phyloP scores from a whole-genome alignment of 1,140 invertebrate species.

The Cardiocondyla obscurior region DNA sequence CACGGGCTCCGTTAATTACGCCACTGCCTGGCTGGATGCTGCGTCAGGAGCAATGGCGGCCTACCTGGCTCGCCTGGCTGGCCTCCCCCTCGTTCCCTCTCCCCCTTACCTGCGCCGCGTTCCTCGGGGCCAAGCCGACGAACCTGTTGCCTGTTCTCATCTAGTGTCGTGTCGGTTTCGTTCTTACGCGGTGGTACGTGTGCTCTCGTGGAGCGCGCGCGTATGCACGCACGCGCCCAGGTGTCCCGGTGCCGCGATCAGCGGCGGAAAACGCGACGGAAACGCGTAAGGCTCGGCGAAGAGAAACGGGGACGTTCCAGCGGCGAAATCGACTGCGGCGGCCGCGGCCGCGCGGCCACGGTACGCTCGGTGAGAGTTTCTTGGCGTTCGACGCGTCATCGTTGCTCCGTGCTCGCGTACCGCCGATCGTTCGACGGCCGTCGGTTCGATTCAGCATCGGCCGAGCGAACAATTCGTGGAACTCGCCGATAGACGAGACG shows the following conservation, averaged over 20 bases:
- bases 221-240: background rate
- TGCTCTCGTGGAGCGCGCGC: background rate
- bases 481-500: background rate
- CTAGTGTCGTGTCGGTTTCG: slow-evolving; percentile 67
- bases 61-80: slow-evolving; percentile 62
- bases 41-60: slow-evolving; percentile 73
- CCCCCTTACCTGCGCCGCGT: slow-evolving; percentile 50
- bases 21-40: slow-evolving; percentile 68
- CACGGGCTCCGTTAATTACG: slow-evolving; percentile 29
- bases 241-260: background rate
- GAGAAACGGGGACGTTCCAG: background rate
- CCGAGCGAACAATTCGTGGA: background rate
- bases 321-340: background rate
- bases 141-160: slow-evolving; percentile 71
- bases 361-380: slow-evolving; percentile 13
- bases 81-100: slow-evolving; percentile 4
- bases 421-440: background rate
- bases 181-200: background rate
- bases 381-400: background rate
- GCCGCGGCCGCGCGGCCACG: background rate
- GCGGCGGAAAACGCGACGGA: background rate
- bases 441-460: too few relatives aligned
- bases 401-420: background rate
- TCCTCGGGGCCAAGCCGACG: slow-evolving; percentile 63
- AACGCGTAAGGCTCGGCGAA: background rate